Percentiles rank a stretch among this genome's conserved stretches.
Evolutionary conservation across 2,888 invertebrate genomes (phyloP).

Genomic region (Caenorhabditis angaria): DNA sequence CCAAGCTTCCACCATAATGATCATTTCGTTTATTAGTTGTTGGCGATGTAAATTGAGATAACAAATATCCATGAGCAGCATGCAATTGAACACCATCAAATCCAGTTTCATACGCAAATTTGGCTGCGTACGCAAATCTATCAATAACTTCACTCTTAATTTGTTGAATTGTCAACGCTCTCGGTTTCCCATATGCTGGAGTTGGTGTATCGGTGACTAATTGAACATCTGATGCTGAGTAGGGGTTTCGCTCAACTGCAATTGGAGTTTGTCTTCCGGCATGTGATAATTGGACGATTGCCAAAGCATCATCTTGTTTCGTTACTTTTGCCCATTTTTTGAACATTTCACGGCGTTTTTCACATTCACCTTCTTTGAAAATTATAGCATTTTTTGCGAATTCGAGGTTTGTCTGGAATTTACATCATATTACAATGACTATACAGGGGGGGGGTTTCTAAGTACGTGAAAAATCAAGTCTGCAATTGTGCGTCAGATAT

Average conservation of each 20-base stretch:
- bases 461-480: too few species aligned
- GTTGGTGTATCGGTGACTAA: slow-evolving; percentile 12
- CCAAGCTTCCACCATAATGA: slow-evolving; percentile 55
- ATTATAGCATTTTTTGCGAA: slow-evolving; percentile 42
- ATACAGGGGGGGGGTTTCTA: too few species aligned
- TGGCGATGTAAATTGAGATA: slow-evolving; percentile 63
- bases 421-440: too few species aligned
- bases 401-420: slow-evolving; percentile 48
- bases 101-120: slow-evolving; percentile 41
- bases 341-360: slow-evolving; percentile 27
- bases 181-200: slow-evolving; percentile 52
- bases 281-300: slow-evolving; percentile 47
- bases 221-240: slow-evolving; percentile 56
- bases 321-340: slow-evolving; percentile 34
- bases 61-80: slow-evolving; percentile 62
- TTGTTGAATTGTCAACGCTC: slow-evolving; percentile 50
- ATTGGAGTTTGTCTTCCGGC: slow-evolving; percentile 58
- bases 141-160: slow-evolving; percentile 56
- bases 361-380: slow-evolving; percentile 35
- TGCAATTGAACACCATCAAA: slow-evolving; percentile 64
- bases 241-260: slow-evolving; percentile 46
- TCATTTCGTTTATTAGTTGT: slow-evolving; percentile 64
- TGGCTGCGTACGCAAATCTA: slow-evolving; percentile 47
- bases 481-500: too few species aligned
- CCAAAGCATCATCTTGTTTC: slow-evolving; percentile 49